phyloP scores from a whole-genome alignment of 2,888 invertebrate genomes.

The Agriopis leucophaearia region DNA sequence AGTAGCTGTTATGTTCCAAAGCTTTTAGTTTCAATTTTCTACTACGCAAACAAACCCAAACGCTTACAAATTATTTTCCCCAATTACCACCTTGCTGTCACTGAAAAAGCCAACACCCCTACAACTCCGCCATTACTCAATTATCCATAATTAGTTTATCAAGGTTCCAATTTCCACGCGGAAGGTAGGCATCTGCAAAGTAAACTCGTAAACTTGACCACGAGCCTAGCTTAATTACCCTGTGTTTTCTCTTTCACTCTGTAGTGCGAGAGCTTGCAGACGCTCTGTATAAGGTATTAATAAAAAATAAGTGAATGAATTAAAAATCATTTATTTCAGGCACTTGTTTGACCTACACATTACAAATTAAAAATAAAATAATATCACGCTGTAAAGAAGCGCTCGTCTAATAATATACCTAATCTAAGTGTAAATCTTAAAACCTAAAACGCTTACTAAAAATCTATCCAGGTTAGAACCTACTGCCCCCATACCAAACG shows the following conservation, averaged over 20 bases:
- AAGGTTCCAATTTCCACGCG: conserved; percentile 50
- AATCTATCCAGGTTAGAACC: too few relatives aligned
- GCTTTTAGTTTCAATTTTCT: not conserved
- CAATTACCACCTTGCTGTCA: conserved; percentile 23
- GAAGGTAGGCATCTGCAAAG: conserved; percentile 52
- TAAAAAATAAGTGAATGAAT: too few relatives aligned
- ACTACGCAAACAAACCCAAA: conserved; percentile 12
- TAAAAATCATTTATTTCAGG: too few relatives aligned
- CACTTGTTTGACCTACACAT: too few relatives aligned
- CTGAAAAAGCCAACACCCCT: conserved; percentile 34
- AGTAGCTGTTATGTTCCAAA: not conserved
- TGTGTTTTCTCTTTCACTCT: conserved; percentile 60
- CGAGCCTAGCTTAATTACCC: conserved; percentile 67
- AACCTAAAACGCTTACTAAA: too few relatives aligned
- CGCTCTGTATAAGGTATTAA: not conserved
- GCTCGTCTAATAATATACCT: too few relatives aligned
- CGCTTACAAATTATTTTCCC: conserved; percentile 19
- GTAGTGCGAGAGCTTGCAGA: conserved; percentile 36
- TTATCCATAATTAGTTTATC: conserved; percentile 56
- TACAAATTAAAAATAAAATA: too few relatives aligned
- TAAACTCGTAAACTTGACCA: conserved; percentile 64
- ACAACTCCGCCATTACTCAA: conserved; percentile 54
- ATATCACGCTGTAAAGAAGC: too few relatives aligned
- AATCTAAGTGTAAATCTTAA: too few relatives aligned
- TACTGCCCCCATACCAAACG: too few relatives aligned